These are phyloP conservation scores for Corvus cornix DNA, from an alignment of 2,113 vertebrate genomes.

Conservation along the genomic window DNA sequence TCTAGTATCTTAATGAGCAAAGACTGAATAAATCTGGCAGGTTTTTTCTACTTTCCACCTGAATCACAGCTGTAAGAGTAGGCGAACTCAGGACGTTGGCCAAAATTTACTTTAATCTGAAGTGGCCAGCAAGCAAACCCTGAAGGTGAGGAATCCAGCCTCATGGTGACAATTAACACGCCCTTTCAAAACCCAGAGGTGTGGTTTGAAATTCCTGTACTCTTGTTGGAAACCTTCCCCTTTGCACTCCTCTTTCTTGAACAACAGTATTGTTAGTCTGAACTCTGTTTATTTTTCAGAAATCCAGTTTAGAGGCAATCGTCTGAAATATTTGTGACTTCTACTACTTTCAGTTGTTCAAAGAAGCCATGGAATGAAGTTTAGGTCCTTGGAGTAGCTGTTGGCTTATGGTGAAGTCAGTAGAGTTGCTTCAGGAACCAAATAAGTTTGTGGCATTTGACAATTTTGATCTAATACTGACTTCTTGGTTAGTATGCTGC, in stretches of 20 bases:
- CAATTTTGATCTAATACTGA: neutral
- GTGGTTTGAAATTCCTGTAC: neutral
- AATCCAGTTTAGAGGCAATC: neutral
- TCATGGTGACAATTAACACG: neutral
- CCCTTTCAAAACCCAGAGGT: neutral
- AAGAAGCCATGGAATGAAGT: neutral
- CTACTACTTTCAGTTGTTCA: neutral
- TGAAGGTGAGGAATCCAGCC: neutral
- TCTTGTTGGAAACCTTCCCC: neutral
- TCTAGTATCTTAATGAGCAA: neutral
- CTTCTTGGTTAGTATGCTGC: neutral
- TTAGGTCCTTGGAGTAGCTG: neutral
- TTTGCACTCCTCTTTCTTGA: neutral
- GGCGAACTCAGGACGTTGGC: neutral
- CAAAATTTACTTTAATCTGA: neutral
- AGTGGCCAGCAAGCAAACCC: neutral
- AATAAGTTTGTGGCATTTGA: neutral
- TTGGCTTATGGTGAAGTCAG: neutral
- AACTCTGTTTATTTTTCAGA: conserved; percentile 2
- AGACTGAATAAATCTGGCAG: neutral
- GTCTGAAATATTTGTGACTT: conserved; percentile 1
- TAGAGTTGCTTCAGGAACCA: neutral
- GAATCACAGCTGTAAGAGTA: neutral
- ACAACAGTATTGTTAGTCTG: neutral
- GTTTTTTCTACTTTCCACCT: neutral